A percentile compares a stretch with the other conserved stretches of the same genome.
These are phyloP conservation scores for Orthosia gracilis DNA, from an alignment of 2,888 invertebrate genomes.

Conservation along the genomic window DNA sequence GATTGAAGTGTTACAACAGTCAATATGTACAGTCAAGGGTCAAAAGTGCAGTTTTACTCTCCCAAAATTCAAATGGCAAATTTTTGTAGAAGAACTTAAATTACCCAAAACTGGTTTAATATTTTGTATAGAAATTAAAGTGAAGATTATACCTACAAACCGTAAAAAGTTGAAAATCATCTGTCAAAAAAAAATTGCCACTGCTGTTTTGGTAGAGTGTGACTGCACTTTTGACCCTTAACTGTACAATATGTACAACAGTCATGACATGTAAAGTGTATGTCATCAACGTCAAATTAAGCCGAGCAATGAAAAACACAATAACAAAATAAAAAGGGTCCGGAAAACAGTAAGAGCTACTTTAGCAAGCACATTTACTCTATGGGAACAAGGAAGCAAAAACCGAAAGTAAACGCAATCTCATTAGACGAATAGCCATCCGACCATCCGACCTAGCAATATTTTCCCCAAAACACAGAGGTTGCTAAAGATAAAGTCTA, in stretches of 20 bases:
- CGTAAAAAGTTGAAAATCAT: no score
- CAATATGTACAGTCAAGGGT: no score
- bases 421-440: conserved; percentile 60
- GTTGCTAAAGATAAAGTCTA: conserved; percentile 60
- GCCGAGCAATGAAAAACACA: conserved; percentile 15
- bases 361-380: conserved; percentile 36
- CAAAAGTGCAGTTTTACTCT: no score
- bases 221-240: no score
- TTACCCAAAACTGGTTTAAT: no score
- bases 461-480: conserved; percentile 57
- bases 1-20: not conserved
- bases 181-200: no score
- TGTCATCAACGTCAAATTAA: conserved; percentile 23
- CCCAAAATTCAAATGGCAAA: no score
- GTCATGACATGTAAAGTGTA: not conserved
- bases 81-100: no score
- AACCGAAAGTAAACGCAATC: conserved; percentile 60
- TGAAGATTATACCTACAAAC: no score
- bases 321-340: conserved; percentile 26
- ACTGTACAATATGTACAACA: not conserved
- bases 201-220: no score
- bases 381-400: conserved; percentile 46
- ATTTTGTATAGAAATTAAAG: no score
- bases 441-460: conserved; percentile 52
- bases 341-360: conserved; percentile 24